Evolutionary conservation across 2,113 vertebrate species (phyloP), one percentile per base, ranked within the genome.

Genomic region (Pelodiscus sinensis): DNA sequence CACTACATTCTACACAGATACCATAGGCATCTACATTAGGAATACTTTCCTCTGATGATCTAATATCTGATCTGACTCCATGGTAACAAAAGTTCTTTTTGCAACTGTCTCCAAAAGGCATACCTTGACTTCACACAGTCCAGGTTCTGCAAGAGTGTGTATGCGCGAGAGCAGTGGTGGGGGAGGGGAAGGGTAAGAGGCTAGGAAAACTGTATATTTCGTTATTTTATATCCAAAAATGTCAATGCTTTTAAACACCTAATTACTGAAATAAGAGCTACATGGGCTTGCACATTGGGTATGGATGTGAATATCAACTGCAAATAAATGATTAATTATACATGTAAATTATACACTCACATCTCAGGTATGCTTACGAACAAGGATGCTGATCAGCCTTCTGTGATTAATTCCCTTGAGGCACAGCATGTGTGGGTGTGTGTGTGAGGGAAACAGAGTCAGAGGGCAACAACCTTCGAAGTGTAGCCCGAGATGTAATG

Each of bases 331-430:
- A 89, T 86, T 55, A 44, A 88, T 77, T 86, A 81, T 0, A 79
- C 84, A 52, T 6, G 58, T 1, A 51, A 80, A 75, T 62, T n/a
- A 1, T 22, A 16, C 50, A 71, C 79, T 81, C 60, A 75, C 85
- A 82, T 80, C 71, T 81, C 92, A 94, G 90, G 87, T 92, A 92
- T 71, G 54, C 73, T 5, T 58, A 1, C 85, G 79, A 55, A 60
- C 1, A 22, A 62, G 77, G 92, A 79, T 87, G 83, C 78, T 82
- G 86, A 93, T 62, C 80, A 84, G 38, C 6, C 27, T 35, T 21
- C 29, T 87, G 87, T 90, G 92, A 83, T 80, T 85, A 81, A 25
- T 78, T 86, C 86, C 85, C 71, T 56, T 80, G 77, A 55, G 88
- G 52, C 79, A 5, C 81, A 87, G 85, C 62, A 44, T 44, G 7